Percentiles rank a stretch among this genome's conserved stretches.
phyloP scores from a whole-genome alignment of 2,888 invertebrate genomes.

The Cosmorhoe ocellata region DNA sequence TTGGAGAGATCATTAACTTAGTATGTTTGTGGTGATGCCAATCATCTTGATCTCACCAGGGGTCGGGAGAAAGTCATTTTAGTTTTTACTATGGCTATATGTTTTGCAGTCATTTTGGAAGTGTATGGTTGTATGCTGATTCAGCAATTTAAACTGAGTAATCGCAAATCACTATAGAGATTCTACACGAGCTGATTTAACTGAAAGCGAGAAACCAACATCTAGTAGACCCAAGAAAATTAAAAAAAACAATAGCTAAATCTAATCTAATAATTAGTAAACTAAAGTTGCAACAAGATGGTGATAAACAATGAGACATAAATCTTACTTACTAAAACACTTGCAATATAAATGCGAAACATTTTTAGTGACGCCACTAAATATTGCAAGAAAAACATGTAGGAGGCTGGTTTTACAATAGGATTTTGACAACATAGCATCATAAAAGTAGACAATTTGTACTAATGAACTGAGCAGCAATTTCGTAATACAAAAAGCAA shows the following conservation, averaged over 20 bases:
- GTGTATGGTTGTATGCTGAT: no score
- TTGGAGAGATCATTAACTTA: slow-evolving; percentile 56
- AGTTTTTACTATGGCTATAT: slow-evolving; percentile 18
- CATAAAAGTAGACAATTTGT: no score
- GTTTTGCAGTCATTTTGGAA: slow-evolving; percentile 13
- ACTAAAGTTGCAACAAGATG: slow-evolving; percentile 12
- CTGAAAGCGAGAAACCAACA: no score
- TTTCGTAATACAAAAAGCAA: background rate
- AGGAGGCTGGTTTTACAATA: background rate
- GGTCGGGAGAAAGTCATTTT: slow-evolving; percentile 56
- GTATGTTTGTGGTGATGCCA: slow-evolving; percentile 41
- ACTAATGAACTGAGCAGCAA: background rate
- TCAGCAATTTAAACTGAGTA: no score
- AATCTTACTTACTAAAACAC: slow-evolving; percentile 2
- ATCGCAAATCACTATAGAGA: no score
- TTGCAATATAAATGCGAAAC: background rate
- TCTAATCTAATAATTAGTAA: slow-evolving; percentile 7
- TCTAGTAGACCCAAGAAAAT: background rate
- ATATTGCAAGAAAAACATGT: background rate
- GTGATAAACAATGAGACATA: slow-evolving; percentile 9
- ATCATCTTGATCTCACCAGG: slow-evolving; percentile 44
- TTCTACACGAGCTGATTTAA: no score
- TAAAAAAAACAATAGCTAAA: background rate
- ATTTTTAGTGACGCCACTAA: slow-evolving; percentile 1
- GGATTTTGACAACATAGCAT: no score